Evolutionary conservation across 2,888 invertebrate genomes (phyloP).

Genomic region (Ferrisia virgata): DNA sequence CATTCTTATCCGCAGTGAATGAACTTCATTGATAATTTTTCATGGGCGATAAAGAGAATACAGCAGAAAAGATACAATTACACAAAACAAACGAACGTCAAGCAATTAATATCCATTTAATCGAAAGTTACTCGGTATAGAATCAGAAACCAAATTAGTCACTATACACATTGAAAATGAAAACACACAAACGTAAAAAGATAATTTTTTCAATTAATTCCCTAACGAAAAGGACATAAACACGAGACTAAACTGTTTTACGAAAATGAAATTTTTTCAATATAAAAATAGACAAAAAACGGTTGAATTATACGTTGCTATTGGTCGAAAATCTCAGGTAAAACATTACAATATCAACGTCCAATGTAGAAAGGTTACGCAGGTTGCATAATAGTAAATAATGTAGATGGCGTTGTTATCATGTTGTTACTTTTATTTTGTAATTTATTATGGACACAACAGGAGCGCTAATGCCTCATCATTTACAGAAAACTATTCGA

Average conservation of each 20-base stretch:
- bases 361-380: not conserved
- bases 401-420: not conserved
- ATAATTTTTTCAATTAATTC: not conserved
- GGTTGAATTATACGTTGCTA: not conserved
- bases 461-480: too few relatives aligned
- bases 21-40: not conserved
- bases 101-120: not conserved
- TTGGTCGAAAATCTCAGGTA: not conserved
- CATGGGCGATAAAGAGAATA: not conserved
- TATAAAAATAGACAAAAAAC: slow-evolving; percentile 23
- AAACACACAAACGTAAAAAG: not conserved
- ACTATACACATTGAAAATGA: not conserved
- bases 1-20: not conserved
- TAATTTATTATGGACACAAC: too few relatives aligned
- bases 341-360: not conserved
- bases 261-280: not conserved
- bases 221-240: slow-evolving; percentile 15
- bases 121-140: not conserved
- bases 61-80: not conserved
- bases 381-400: not conserved
- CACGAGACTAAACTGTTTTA: slow-evolving; percentile 28
- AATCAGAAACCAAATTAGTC: not conserved
- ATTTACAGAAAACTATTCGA: not conserved
- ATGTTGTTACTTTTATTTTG: not conserved
- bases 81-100: not conserved